These are phyloP conservation scores for Plutomurus gul DNA, from an alignment of 1,140 invertebrate genomes.

Conservation along the genomic window DNA sequence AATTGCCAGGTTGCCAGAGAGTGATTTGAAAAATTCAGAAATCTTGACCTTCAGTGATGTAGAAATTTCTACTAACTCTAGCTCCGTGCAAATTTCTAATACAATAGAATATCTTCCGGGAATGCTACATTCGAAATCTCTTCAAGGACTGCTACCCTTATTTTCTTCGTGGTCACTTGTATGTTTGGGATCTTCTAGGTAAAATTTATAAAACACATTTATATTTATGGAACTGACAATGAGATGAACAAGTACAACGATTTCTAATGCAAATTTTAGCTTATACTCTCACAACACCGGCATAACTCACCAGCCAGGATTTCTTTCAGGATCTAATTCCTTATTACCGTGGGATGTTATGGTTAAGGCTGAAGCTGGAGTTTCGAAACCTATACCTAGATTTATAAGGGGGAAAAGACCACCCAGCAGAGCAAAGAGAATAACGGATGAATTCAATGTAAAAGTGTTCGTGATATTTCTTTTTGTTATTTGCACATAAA, in stretches of 20 bases:
- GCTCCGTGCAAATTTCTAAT: neutral
- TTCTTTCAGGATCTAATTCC: slow-evolving; percentile 79
- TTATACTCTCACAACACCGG: slow-evolving; percentile 56
- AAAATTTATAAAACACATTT: no score
- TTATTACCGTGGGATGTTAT: slow-evolving; percentile 94
- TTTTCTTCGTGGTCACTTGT: slow-evolving; percentile 93
- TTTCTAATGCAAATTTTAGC: no score
- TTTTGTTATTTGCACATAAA: no score
- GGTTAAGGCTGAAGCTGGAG: slow-evolving; percentile 61
- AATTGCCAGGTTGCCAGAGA: neutral
- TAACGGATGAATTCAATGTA: slow-evolving; percentile 70
- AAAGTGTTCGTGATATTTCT: slow-evolving; percentile 94
- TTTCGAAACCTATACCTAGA: slow-evolving; percentile 41
- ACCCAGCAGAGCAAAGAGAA: slow-evolving; percentile 27
- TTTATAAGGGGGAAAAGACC: slow-evolving; percentile 22
- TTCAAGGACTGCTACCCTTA: slow-evolving; percentile 76
- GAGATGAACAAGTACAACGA: no score
- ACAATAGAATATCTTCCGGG: slow-evolving; percentile 74
- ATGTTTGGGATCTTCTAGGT: slow-evolving; percentile 81
- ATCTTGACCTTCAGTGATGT: no score
- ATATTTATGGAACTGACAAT: no score
- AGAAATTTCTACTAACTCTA: neutral
- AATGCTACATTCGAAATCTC: slow-evolving; percentile 82
- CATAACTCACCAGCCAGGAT: slow-evolving; percentile 70
- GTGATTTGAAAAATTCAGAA: neutral